Percentiles rank a stretch among this genome's conserved stretches.
These are phyloP conservation scores for Mionectes olivaceus DNA, from an alignment of 2,797 vertebrate genomes.

Conservation along the genomic window DNA sequence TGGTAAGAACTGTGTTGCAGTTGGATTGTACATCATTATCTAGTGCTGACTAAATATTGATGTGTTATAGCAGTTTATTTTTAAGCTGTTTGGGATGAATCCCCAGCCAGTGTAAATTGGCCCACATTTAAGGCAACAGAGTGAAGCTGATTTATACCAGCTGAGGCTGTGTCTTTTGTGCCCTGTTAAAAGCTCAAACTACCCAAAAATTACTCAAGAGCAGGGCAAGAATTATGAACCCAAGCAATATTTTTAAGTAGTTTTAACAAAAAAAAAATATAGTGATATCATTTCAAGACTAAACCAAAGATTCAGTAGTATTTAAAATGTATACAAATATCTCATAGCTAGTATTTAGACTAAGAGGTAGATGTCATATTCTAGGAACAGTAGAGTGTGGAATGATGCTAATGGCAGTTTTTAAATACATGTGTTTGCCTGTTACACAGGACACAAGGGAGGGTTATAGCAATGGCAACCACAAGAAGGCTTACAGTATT, in stretches of 20 bases:
- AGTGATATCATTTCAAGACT: constrained; percentile 17
- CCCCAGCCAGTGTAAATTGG: constrained; percentile 62
- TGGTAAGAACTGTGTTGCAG: neutral
- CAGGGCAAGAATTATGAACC: constrained; percentile 5
- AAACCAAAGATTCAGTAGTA: constrained; percentile 21
- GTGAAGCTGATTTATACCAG: constrained; percentile 67
- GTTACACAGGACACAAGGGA: constrained; percentile 55
- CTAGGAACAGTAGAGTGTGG: constrained; percentile 66
- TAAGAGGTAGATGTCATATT: constrained; percentile 81
- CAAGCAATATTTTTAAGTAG: neutral
- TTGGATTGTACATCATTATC: neutral
- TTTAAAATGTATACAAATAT: constrained; percentile 68
- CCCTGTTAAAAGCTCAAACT: constrained; percentile 5
- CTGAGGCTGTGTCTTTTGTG: constrained; percentile 52
- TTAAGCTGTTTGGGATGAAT: constrained; percentile 37
- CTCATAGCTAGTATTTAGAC: constrained; percentile 75
- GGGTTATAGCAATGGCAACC: constrained; percentile 33
- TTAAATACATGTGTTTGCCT: constrained; percentile 62
- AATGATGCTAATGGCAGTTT: constrained; percentile 64
- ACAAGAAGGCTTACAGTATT: constrained; percentile 14
- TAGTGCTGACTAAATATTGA: constrained; percentile 26
- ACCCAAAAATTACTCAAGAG: neutral
- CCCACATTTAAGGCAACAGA: constrained; percentile 64
- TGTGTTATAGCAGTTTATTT: constrained; percentile 13
- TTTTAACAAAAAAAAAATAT: neutral